phyloP scores from a whole-genome alignment of 2,113 vertebrate genomes.

The Capreolus pygargus region DNA sequence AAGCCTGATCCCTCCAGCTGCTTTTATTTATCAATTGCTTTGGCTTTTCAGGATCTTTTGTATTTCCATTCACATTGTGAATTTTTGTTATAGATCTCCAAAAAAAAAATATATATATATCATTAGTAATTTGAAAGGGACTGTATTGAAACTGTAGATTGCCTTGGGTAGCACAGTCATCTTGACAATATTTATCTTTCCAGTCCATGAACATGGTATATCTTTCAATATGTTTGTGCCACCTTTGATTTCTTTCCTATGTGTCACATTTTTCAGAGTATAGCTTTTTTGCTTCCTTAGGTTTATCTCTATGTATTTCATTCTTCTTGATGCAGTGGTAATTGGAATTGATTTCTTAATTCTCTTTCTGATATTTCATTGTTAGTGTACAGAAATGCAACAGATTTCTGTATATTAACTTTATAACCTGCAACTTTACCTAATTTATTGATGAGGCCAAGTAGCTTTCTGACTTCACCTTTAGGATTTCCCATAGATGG shows the following conservation, averaged over 20 bases:
- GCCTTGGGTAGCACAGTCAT: not conserved
- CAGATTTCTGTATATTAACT: not conserved
- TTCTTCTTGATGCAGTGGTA: not conserved
- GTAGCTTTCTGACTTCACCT: not conserved
- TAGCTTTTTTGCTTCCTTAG: not conserved
- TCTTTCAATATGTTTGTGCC: not conserved
- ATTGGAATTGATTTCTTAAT: not conserved
- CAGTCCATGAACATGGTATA: not conserved
- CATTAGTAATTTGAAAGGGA: not conserved
- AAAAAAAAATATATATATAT: not conserved
- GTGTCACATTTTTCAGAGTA: not conserved
- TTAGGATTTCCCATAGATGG: not conserved
- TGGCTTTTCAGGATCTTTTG: not conserved
- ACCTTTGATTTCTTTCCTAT: not conserved
- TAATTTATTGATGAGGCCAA: not conserved
- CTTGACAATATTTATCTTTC: not conserved
- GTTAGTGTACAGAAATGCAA: not conserved
- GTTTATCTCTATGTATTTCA: not conserved
- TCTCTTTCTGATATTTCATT: not conserved
- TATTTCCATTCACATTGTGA: not conserved
- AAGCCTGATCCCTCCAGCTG: not conserved
- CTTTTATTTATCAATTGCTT: not conserved
- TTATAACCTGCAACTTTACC: not conserved
- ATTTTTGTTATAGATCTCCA: not conserved
- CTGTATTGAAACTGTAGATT: not conserved